Evolutionary conservation across 2,888 invertebrate species (phyloP).

Genomic region (Anaspis maculata): DNA sequence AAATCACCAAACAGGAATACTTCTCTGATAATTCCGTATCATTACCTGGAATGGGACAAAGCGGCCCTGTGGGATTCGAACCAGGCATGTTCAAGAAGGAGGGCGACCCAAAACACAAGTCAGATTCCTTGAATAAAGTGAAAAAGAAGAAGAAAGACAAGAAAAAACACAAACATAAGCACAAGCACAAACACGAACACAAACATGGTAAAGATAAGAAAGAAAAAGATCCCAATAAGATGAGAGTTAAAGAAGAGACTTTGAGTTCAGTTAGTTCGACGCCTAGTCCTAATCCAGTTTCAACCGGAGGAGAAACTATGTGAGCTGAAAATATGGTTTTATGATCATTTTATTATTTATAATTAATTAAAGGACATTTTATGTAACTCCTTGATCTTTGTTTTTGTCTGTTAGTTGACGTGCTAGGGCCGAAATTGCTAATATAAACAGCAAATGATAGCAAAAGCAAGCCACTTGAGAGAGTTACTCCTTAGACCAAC

Average conservation of each 20-base stretch:
- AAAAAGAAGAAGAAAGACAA: constrained; percentile 73
- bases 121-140: constrained; percentile 46
- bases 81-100: constrained; percentile 73
- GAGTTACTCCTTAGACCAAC: too few relatives aligned
- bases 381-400: too few relatives aligned
- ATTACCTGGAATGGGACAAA: constrained; percentile 61
- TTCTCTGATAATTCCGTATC: constrained; percentile 75
- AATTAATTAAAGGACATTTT: too few relatives aligned
- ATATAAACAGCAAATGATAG: too few relatives aligned
- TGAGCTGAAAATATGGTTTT: constrained; percentile 2
- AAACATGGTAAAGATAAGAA: constrained; percentile 48
- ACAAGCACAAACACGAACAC: constrained; percentile 66
- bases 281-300: constrained; percentile 55
- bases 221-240: constrained; percentile 48
- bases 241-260: constrained; percentile 61
- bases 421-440: too few relatives aligned
- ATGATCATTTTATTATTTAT: not conserved
- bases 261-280: constrained; percentile 69
- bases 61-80: constrained; percentile 73
- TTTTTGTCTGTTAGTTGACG: too few relatives aligned
- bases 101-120: constrained; percentile 42
- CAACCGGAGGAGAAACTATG: constrained; percentile 17
- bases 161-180: constrained; percentile 87
- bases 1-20: constrained; percentile 52
- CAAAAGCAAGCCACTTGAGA: too few relatives aligned